Evolutionary conservation across 2,797 vertebrate species (phyloP).

Genomic region (Ctenopoma kingsleyae): DNA sequence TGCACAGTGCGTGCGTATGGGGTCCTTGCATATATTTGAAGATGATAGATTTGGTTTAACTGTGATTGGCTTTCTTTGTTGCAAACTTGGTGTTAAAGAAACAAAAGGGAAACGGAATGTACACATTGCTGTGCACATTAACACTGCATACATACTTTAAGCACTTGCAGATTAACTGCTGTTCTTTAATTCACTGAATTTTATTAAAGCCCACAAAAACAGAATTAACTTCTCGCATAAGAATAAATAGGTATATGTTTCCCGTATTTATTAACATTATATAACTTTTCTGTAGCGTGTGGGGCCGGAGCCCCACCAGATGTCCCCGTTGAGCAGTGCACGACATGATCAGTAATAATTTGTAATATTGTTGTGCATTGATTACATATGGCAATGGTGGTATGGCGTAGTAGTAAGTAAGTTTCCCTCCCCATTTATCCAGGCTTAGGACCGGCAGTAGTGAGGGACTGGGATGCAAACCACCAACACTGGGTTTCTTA

Average conservation of each 20-base stretch:
- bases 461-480: no score
- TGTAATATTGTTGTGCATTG: no score
- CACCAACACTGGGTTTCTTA: no score
- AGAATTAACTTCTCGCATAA: constrained; percentile 1
- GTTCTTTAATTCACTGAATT: constrained; percentile 5
- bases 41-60: constrained; percentile 17
- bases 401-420: no score
- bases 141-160: background rate
- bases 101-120: background rate
- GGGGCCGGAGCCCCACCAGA: no score
- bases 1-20: no score
- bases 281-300: no score
- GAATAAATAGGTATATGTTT: background rate
- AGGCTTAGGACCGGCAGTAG: no score
- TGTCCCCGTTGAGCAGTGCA: no score
- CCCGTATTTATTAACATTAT: constrained; percentile 6
- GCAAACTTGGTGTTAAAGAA: constrained; percentile 11
- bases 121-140: background rate
- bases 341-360: no score
- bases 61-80: constrained; percentile 26
- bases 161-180: constrained; percentile 9
- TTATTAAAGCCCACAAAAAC: background rate
- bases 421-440: no score
- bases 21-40: constrained; percentile 57
- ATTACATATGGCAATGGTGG: no score